These are phyloP conservation scores for Cercopithecus neglectus DNA, from an alignment of 2,797 vertebrate genomes.

Conservation along the genomic window DNA sequence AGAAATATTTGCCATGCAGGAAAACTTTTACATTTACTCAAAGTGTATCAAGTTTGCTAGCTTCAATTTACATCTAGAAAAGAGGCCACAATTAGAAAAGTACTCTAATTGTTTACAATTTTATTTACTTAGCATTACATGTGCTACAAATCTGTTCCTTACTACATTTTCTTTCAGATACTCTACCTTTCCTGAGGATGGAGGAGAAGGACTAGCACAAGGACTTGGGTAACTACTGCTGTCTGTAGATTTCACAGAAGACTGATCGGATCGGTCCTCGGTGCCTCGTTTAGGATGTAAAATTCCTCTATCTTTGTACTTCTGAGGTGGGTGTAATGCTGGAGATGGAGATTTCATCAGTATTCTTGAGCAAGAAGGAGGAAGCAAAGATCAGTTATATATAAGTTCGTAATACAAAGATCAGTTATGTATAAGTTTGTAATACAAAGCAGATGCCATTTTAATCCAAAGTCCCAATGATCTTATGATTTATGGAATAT, in stretches of 20 bases:
- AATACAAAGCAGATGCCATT: conserved; percentile 47
- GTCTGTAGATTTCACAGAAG: conserved; percentile 85
- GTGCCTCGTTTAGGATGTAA: conserved; percentile 78
- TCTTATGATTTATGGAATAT: not conserved
- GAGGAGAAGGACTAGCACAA: conserved; percentile 83
- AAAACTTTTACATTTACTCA: conserved; percentile 24
- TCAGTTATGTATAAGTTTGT: not conserved
- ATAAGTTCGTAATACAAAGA: conserved; percentile 32
- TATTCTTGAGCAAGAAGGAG: conserved; percentile 76
- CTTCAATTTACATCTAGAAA: not conserved
- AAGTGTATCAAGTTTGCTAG: not conserved
- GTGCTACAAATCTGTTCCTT: not conserved
- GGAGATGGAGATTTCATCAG: conserved; percentile 77
- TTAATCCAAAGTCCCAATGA: conserved; percentile 2
- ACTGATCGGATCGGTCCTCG: conserved; percentile 84
- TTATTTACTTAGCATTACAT: not conserved
- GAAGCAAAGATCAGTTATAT: conserved; percentile 46
- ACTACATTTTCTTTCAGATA: not conserved
- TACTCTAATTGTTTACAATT: not conserved
- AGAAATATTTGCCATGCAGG: not conserved
- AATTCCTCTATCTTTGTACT: conserved; percentile 82
- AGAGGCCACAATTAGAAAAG: not conserved
- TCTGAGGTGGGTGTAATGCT: conserved; percentile 79
- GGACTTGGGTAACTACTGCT: conserved; percentile 84
- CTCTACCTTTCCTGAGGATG: conserved; percentile 87